A percentile compares a stretch with the other conserved stretches of the same genome.
Evolutionary conservation across 2,888 invertebrate genomes (phyloP).

Genomic region (Drosophila subquinaria): DNA sequence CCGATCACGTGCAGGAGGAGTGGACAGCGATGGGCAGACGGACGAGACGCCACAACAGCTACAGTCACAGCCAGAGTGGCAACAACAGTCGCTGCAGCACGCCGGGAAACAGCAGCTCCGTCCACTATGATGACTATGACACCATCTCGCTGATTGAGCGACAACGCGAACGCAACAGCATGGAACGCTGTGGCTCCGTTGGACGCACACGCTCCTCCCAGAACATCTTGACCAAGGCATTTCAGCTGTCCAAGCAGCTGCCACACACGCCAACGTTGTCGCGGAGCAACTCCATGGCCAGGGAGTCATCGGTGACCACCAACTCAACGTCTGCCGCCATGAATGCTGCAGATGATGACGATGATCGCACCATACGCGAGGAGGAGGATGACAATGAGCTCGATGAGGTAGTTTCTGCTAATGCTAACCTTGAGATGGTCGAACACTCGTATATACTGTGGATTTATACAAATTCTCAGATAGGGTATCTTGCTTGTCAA

Average conservation of each 20-base stretch:
- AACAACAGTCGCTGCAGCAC: slow-evolving; percentile 74
- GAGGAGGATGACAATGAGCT: slow-evolving; percentile 88
- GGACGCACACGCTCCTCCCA: slow-evolving; percentile 91
- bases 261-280: slow-evolving; percentile 84
- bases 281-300: slow-evolving; percentile 81
- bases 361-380: slow-evolving; percentile 89
- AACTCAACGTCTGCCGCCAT: slow-evolving; percentile 35
- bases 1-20: slow-evolving; percentile 95
- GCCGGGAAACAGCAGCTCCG: slow-evolving; percentile 72
- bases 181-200: slow-evolving; percentile 84
- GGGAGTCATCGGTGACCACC: slow-evolving; percentile 83
- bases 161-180: slow-evolving; percentile 83
- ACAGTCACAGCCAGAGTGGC: slow-evolving; percentile 58
- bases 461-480: background rate
- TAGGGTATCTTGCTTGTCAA: background rate
- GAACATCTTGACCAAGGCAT: slow-evolving; percentile 93
- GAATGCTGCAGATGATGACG: slow-evolving; percentile 86
- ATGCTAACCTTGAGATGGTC: slow-evolving; percentile 60
- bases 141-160: slow-evolving; percentile 85
- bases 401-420: slow-evolving; percentile 79
- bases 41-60: slow-evolving; percentile 56
- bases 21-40: slow-evolving; percentile 90
- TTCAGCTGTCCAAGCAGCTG: slow-evolving; percentile 88
- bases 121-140: slow-evolving; percentile 81
- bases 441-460: slow-evolving; percentile 18